Evolutionary conservation across 2,797 vertebrate species (phyloP), one percentile per base, ranked within the genome.

Genomic region (Smutsia gigantea): DNA sequence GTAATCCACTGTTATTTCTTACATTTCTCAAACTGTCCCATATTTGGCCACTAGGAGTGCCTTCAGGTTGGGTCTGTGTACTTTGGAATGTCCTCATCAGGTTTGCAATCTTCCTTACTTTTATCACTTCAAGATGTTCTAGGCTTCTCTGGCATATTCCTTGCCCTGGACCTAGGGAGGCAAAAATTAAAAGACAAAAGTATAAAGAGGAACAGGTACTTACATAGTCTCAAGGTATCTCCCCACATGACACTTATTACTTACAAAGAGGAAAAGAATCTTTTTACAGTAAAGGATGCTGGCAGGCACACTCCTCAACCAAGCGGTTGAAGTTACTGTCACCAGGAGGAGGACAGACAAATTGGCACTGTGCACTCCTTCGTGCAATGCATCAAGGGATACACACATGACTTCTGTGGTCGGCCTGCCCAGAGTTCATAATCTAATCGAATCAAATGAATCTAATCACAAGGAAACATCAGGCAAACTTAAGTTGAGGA

Each of bases 331-430:
- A 59, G 77, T 51, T 21, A 0, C n/a, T 5, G 0, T 42, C 2
- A 0, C n/a, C 13, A 14, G n/a, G 39, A 46, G 25, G 4, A 27
- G 13, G 17, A 49, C 27, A 49, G 39, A 13, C 10, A 6, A 39
- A 27, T 0, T 11, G 21, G 69, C 11, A 4, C 21, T 2, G 0
- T 1, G 14, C 1, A 3, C 13, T 19, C 55, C 39, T 5, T 79
- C 11, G 1, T 0, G 1, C 17, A 34, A 17, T 2, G 39, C 27
- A 6, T 7, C 4, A 4, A 57, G 9, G 27, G 11, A 14, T 2
- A 59, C 18, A 49, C 57, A 59, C 39, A 9, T 31, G 39, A 34
- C 9, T 5, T 74, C 39, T 1, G 0, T 0, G 6, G 6, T 11
- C 2, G 13, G 3, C 49, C 82, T 59, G 4, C 34, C 1, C 1